Base-by-base conservation (phyloP, 2,113 vertebrate genomes). In the Balaenoptera acutorostrata region DNA sequence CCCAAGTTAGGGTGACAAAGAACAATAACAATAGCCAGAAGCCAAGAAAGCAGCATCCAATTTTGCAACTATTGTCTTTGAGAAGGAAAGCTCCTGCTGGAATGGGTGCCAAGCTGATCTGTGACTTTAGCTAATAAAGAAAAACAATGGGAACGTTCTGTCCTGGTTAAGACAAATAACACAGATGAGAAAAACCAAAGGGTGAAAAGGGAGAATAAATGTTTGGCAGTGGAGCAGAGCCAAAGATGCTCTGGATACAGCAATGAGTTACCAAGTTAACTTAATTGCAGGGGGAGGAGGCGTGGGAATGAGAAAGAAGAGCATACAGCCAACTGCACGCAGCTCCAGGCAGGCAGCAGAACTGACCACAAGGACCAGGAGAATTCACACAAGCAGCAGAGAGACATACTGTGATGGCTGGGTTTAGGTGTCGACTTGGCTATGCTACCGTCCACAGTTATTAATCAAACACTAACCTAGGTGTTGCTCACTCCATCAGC, bases 71-170 rank as follows among this genome's bases (percentile, higher is more conserved):
- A 96, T 33, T 96, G 89, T 97, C 95, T 92, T 46, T 95, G 41
- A 92, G 20, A 85, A 94, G 33, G 72, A 52, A 96, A 33, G 71
- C 89, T 83, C 68, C 83, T 55, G 33, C 93, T 52, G 86, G 92
- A 95, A 88, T 63, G 86, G 63, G 41, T 63, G 93, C 95, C 93
- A 96, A 85, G 83, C 69, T 39, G 80, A 95, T 91, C 91, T 84
- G 86, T 86, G 97, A 96, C 93, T 95, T 95, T 9, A 93, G 78
- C 78, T 98, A 97, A 97, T 93, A 96, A 91, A 97, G 94, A 94
- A 95, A 95, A 93, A 97, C 93, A 96, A 97, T 36, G 46, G 25
- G 68, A 87, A 95, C 1, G 0, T 77, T 96, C 92, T 44, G 31
- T 94, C 83, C 89, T 88, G 68, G 44, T 72, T 72, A 88, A 90